Evolutionary conservation across 2,113 vertebrate species (phyloP), one percentile per base, ranked within the genome.

Genomic region (Vireo altiloquus): DNA sequence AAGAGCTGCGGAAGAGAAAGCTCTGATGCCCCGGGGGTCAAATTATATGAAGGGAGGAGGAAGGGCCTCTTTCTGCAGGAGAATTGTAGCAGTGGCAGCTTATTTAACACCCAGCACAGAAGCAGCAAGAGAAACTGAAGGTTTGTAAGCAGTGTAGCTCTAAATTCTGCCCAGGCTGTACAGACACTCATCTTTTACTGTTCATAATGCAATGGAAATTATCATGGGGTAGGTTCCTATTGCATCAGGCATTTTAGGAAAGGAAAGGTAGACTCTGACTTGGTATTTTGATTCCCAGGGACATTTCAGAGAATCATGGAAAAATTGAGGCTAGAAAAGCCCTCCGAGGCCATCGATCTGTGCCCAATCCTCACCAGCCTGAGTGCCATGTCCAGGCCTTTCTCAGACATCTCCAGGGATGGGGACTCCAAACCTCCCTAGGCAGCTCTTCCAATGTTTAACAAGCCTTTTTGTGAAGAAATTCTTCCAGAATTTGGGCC

Each of bases 1-100:
- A 90, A 21, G 76, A 90, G 75, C 85, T 94, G 92, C 49, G 18
- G 68, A 94, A 86, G 82, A 95, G 92, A 93, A 78, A 90, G 86
- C 94, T 93, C 76, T 50, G 44, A 61, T 57, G 92, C 94, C 92
- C 65, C 5, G n/a, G 80, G 92, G 92, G 80, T 92, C 52, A 75
- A 64, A 93, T 94, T 68, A 90, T 57, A 16, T 42, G 94, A 79
- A 64, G 61, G 76, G 52, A 90, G 72, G 76, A 89, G 94, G 82
- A 81, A 75, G n/a, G 20, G 68, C 27, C 52, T 46, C 50, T 40
- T 80, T n/a, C 50, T 93, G 80, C 75, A 15, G 64, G 71, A 77
- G 85, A 42, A 47, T 18, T 77, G 71, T 30, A 21, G 75, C 71
- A 28, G 4, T 49, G 56, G 85, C 66, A 68, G 92, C 56, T 82